phyloP scores from a whole-genome alignment of 2,797 vertebrate genomes.

The Myotis daubentonii region DNA sequence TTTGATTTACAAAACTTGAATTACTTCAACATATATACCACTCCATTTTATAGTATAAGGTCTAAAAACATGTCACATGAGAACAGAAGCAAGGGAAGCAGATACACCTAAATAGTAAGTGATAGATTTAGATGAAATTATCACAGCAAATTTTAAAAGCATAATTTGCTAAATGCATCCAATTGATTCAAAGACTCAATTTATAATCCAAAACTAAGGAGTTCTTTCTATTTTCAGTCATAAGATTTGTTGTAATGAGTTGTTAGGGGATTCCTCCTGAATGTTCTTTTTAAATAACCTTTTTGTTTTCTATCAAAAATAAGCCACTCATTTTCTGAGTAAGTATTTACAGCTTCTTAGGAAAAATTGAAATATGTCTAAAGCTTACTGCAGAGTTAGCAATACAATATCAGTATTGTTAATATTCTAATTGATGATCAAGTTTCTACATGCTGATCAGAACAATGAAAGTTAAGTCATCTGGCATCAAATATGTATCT shows the following conservation, averaged over 20 bases:
- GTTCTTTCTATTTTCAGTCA: constrained; percentile 11
- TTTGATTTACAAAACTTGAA: background rate
- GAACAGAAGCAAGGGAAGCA: background rate
- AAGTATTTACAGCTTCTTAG: constrained; percentile 32
- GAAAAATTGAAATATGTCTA: constrained; percentile 21
- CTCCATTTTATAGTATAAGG: background rate
- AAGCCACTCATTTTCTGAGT: constrained; percentile 27
- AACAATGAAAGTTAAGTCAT: background rate
- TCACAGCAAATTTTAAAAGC: background rate
- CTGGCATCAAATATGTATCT: constrained; percentile 1
- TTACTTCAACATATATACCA: background rate
- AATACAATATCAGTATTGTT: background rate
- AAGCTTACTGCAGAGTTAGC: background rate
- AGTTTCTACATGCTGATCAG: constrained; percentile 15
- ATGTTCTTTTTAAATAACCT: constrained; percentile 7
- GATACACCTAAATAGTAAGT: background rate
- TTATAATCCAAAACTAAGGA: background rate
- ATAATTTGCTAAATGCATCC: background rate
- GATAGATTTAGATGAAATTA: background rate
- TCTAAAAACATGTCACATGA: background rate
- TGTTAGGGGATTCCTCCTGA: background rate
- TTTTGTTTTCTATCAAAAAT: constrained; percentile 42
- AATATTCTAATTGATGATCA: constrained; percentile 6
- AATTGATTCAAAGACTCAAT: background rate
- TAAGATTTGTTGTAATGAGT: constrained; percentile 26